Evolutionary conservation across 1,140 invertebrate species (phyloP), one percentile per base, ranked within the genome.

Genomic region (Sarcophaga bullata): DNA sequence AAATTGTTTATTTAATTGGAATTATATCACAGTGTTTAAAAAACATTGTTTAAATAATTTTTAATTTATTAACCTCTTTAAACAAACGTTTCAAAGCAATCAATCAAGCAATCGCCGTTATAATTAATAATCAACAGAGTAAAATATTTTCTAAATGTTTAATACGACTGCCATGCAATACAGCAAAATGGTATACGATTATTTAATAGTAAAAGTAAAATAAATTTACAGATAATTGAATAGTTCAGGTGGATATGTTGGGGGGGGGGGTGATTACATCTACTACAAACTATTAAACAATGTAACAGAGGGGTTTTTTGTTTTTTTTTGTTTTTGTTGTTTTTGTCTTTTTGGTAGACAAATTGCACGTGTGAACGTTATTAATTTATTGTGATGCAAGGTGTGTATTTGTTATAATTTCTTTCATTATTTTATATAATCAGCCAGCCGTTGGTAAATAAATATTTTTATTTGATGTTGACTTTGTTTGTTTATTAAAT

Each of bases 21-120:
- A 58, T n/a, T 15, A 58, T 58, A 58, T 58, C 54, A 58, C 54
- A 13, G 7, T 6, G n/a, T 15, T 15, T 6, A 54, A 58, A 58
- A 58, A 13, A 58, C 7, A 15, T 15, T 58, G 15, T 7, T 58
- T 6, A 15, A 58, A 58, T 58, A 58, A 6, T 58, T 58, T n/a
- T 58, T 15, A 58, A 58, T n/a, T 58, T 58, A 58, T 58, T n/a
- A 58, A 58, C 13, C 6, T 9, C 50, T 3, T 52, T 52, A 52
- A 8, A 68, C 19, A 68, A 19, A n/a, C n/a, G 7, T 68, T 19
- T 68, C 5, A 68, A 68, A 68, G n/a, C n/a, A 68, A 68, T 68
- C 62, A 68, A 68, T 68, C n/a, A 68, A 68, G 19, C 62, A 68
- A 68, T 68, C 62, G 62, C 19, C n/a, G 19, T 19, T 25, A 68